Base-by-base conservation (phyloP, 2,797 vertebrate genomes). In the Neomorphus geoffroyi region DNA sequence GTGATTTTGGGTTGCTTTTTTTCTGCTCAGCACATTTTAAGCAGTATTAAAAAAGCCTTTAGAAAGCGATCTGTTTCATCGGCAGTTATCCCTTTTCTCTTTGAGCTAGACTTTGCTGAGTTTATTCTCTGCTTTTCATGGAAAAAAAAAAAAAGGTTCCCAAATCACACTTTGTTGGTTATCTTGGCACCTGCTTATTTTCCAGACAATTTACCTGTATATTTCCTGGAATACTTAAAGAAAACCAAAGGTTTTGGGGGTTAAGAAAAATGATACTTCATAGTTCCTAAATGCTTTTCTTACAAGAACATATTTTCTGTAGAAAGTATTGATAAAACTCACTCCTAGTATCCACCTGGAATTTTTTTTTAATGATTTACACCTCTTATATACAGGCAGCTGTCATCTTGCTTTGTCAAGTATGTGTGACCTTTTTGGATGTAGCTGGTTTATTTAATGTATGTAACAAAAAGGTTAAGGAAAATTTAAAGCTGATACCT, bases 11-110 rank as follows among this genome's bases (percentile, higher is more conserved):
- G 54, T 79, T 94, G 51, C 8, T 69, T 79, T 94, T 80, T 78
- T 94, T 79, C 80, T 58, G 77, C 90, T 95, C 94, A 93, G 94
- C 93, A 95, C 58, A 92, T 96, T 96, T 94, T 86, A 57, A 62
- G n/a, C 53, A 48, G 57, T 35, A 87, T 85, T 92, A 66, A 75
- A 87, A 91, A 80, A 72, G 39, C 9, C 22, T 46, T 90, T 58
- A 83, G 78, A 80, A 86, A 86, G n/a, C 0, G 5, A 51, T 79
- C 41, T 18, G 28, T 91, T 92, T 92, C 64, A 46, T 62, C 35
- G 61, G 12, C 21, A 33, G 24, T 90, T 84, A 58, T 11, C 51
- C 46, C 14, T 91, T 71, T 66, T 35, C 60, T 73, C 65, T 73
- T 13, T 26, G 65, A 73, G 13, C 61, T 65, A 45, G 33, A 32